phyloP scores from a whole-genome alignment of 35 echinoderm and acorn worm species.

The Amphiura filiformis region DNA sequence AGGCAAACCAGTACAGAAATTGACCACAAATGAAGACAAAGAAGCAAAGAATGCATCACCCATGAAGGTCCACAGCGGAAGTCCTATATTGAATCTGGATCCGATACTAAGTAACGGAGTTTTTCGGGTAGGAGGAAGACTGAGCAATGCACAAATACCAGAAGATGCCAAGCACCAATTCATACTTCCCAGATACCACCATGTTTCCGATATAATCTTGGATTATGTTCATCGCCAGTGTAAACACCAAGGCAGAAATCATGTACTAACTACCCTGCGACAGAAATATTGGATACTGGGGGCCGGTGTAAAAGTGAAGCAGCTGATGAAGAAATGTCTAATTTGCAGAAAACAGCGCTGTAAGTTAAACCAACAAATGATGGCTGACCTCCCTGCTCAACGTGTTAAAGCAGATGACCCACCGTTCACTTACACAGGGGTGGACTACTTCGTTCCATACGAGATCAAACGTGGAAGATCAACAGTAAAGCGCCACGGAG shows the following conservation, averaged over 20 bases:
- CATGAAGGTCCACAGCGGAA: slow-evolving; percentile 20
- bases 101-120: slow-evolving; percentile 35
- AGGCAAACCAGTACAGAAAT: neutral
- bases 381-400: slow-evolving; percentile 57
- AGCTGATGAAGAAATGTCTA: slow-evolving; percentile 27
- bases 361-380: slow-evolving; percentile 49
- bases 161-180: slow-evolving; percentile 51
- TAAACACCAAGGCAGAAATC: slow-evolving; percentile 42
- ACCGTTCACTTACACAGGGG: slow-evolving; percentile 46
- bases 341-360: slow-evolving; percentile 42
- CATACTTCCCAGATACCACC: slow-evolving; percentile 39
- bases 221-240: slow-evolving; percentile 37
- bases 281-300: slow-evolving; percentile 52
- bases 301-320: slow-evolving; percentile 23
- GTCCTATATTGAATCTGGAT: slow-evolving; percentile 46
- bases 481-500: slow-evolving; percentile 58
- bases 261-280: slow-evolving; percentile 24
- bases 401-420: slow-evolving; percentile 46
- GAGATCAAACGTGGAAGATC: slow-evolving; percentile 63
- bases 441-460: slow-evolving; percentile 60
- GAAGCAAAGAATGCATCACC: neutral
- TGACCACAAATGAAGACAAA: neutral
- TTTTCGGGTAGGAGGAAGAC: slow-evolving; percentile 42
- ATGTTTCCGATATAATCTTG: slow-evolving; percentile 52
- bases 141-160: slow-evolving; percentile 38